Percentiles rank a stretch among this genome's conserved stretches.
Conservation (phyloP, 2,113 vertebrate species). For the Upupa epops region DNA sequence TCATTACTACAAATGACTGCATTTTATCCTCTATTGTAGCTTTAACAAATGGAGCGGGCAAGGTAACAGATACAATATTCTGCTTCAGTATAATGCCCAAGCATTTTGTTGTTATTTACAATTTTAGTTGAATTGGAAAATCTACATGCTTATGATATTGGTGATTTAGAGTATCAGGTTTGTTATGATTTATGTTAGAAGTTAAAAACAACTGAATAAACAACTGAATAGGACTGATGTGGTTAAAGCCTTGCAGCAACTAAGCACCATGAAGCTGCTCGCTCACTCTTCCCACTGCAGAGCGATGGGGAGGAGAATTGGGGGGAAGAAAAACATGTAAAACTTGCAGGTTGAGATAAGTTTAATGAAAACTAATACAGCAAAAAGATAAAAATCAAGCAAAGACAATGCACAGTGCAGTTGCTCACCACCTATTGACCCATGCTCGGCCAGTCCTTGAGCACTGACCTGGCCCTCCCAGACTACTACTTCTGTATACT, state of each 20-base stretch:
- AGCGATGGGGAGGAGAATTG: background rate
- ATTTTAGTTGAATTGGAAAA: background rate
- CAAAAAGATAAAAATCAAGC: background rate
- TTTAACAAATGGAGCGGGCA: constrained; percentile 86
- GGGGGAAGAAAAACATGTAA: background rate
- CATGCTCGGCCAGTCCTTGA: background rate
- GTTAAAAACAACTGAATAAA: background rate
- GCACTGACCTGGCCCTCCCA: background rate
- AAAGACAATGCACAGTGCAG: background rate
- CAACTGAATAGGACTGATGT: background rate
- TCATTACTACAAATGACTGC: constrained; percentile 93
- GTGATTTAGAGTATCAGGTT: background rate
- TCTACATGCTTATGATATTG: background rate
- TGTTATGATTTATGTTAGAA: background rate
- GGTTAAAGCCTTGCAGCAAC: background rate
- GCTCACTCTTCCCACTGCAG: background rate
- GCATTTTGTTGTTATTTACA: background rate
- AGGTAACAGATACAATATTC: constrained; percentile 76
- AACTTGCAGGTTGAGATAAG: background rate
- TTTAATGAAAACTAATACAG: background rate
- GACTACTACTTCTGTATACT: background rate
- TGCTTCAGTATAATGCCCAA: background rate
- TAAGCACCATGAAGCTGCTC: background rate
- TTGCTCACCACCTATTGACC: background rate
- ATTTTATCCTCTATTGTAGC: constrained; percentile 89